Evolutionary conservation across 2,888 invertebrate genomes (phyloP), one percentile per base, ranked within the genome.

Genomic region (Drosophila quinaria): DNA sequence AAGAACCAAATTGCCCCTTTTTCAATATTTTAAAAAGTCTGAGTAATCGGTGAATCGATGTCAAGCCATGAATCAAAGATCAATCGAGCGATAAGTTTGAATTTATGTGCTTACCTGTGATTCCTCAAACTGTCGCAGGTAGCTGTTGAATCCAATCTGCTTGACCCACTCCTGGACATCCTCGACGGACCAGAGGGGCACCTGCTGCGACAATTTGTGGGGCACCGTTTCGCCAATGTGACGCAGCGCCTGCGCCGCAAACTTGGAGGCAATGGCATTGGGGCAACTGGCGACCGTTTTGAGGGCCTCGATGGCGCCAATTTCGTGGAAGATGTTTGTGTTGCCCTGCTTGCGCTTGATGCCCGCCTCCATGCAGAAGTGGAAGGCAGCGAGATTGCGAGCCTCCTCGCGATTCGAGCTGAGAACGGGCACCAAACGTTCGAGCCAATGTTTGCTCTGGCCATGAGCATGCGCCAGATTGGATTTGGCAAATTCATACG

Each of bases 161-260:
- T 97, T 98, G 0, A 99, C 98, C 99, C 99, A 99, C 93, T 99
- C 98, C 82, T 96, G 95, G 0, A 99, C 99, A 92, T 99, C 99
- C 92, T 97, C 97, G 19, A 96, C 96, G 0, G 98, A 98, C 99
- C 99, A 99, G 8, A 99, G 94, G 0, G 99, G 99, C 42, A 99
- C 99, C 93, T 99, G 99, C 92, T 99, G 99, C 37, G 98, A 98
- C 63, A 99, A 93, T 92, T 98, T 99, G 92, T 99, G 99, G 0
- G 99, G 99, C 15, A 99, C 97, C 91, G 98, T 97, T 92, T 99
- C 99, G 1, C 99, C 99, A 71, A 99, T 98, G 17, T 98, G 94
- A 74, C 97, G 94, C 86, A 98, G 93, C 0, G 98, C 98, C 94
- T 97, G 97, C 6, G 97, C 98, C 1, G 99, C 99, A 92, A 98